Base-by-base conservation (phyloP, 1,140 invertebrate species). In the Drosophila burlai region DNA sequence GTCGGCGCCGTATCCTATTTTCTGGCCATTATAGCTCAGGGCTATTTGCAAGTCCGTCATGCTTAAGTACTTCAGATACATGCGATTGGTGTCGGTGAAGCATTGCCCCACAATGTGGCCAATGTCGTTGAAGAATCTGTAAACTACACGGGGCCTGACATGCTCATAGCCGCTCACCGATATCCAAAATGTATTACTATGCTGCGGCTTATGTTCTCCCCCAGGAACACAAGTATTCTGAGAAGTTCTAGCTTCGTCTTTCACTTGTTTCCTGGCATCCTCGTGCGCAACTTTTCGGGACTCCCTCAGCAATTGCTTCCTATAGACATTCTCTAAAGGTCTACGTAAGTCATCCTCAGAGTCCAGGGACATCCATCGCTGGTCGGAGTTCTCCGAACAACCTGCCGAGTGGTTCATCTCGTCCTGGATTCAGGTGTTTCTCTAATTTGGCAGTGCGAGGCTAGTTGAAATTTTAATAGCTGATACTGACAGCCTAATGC, bases 111-210 rank as follows among this genome's bases (percentile, higher is more conserved):
- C 58, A 50, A 80, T 40, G 9, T 18, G 26, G 3, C 83, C 83
- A 31, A 86, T 86, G 18, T 86, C 83, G 24, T 29, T 15, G 29
- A 86, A 86, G 76, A 86, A 86, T 0, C 72, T 36, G 63, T 80
- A 87, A 3, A 86, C 83, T 2, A 61, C 9, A 18, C 31, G 40
- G 4, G 67, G 46, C 0, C 24, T 26, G 0, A 71, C 64, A 7
- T 18, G 2, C 3, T 54, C 52, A 42, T 74, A 86, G 5, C 62
- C 80, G 31, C 83, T 87, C 1, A 86, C 68, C 9, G 64, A 59
- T 26, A 86, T 69, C 83, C 83, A 86, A 3, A 80, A 76, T 1
- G 46, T 15, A 26, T 67, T 38, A 38, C 4, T 38, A 13, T 13
- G 11, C 36, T 38, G 36, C 36, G 36, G 36, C 36, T 5, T 38